Percentiles rank a stretch among this genome's conserved stretches.
Evolutionary conservation across 2,888 invertebrate genomes (phyloP).

Genomic region (Metallyticus violacea): DNA sequence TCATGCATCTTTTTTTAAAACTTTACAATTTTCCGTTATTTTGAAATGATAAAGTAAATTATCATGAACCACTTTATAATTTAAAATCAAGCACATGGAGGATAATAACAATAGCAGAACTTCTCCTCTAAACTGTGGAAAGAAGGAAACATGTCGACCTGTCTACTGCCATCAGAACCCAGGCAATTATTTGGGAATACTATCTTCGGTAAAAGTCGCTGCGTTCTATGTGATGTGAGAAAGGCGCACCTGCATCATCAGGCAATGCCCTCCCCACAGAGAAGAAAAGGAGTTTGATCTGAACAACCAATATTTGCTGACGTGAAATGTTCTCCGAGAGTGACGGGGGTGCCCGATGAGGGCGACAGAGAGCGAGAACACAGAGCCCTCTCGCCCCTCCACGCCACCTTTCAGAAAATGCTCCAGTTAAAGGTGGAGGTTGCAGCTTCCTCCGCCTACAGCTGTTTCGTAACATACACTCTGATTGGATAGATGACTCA

Average conservation of each 20-base stretch:
- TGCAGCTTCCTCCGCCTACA: background rate
- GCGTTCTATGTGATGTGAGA: constrained; percentile 14
- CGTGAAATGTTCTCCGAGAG: constrained; percentile 11
- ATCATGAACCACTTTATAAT: no score
- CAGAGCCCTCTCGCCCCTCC: no score
- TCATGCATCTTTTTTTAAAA: no score
- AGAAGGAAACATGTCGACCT: no score
- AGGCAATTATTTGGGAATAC: constrained; percentile 2
- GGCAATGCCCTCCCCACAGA: background rate
- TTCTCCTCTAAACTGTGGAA: no score
- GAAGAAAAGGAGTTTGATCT: constrained; percentile 22
- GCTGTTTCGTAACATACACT: constrained; percentile 7
- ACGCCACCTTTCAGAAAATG: background rate
- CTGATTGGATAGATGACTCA: constrained; percentile 4
- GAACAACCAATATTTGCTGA: constrained; percentile 27
- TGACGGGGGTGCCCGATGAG: background rate
- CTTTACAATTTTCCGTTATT: no score
- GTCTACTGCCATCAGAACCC: no score
- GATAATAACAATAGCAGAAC: no score
- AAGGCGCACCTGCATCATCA: constrained; percentile 12
- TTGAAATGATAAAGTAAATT: no score
- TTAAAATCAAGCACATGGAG: no score
- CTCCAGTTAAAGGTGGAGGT: background rate
- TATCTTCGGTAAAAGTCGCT: constrained; percentile 3
- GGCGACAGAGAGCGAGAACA: background rate